A percentile compares a stretch with the other conserved stretches of the same genome.
Evolutionary conservation across 2,113 vertebrate species (phyloP).

Genomic region (Trichomycterus rosablanca): DNA sequence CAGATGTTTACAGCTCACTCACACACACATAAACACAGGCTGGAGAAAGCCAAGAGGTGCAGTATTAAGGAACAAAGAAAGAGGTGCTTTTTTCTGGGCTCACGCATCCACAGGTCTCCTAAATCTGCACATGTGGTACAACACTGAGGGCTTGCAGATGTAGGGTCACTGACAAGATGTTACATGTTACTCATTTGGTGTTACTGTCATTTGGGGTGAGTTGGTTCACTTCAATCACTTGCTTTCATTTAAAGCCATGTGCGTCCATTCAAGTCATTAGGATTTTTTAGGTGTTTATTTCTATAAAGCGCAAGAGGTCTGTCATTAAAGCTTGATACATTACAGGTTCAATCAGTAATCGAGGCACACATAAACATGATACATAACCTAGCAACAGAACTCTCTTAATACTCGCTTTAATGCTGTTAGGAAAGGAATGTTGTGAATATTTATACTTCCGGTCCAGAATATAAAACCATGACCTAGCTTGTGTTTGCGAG

Average conservation of each 20-base stretch:
- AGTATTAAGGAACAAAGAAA: constrained; percentile 25
- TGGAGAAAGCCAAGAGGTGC: constrained; percentile 1
- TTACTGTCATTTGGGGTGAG: not conserved
- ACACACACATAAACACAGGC: constrained; percentile 2
- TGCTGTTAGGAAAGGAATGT: too few relatives aligned
- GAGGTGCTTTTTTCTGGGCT: not conserved
- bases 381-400: too few relatives aligned
- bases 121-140: constrained; percentile 8
- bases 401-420: constrained; percentile 13
- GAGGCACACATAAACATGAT: too few relatives aligned
- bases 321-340: too few relatives aligned
- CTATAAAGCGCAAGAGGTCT: too few relatives aligned
- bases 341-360: too few relatives aligned
- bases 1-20: constrained; percentile 5
- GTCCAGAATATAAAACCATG: too few relatives aligned
- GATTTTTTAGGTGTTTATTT: too few relatives aligned
- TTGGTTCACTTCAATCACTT: not conserved
- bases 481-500: constrained; percentile 10
- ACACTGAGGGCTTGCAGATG: not conserved
- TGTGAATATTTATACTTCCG: too few relatives aligned
- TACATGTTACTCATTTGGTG: constrained; percentile 8
- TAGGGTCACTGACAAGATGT: not conserved
- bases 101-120: not conserved
- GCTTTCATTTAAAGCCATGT: not conserved
- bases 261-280: too few relatives aligned